Conservation (phyloP, 1,140 invertebrate genomes). For the Amphibalanus amphitrite region DNA sequence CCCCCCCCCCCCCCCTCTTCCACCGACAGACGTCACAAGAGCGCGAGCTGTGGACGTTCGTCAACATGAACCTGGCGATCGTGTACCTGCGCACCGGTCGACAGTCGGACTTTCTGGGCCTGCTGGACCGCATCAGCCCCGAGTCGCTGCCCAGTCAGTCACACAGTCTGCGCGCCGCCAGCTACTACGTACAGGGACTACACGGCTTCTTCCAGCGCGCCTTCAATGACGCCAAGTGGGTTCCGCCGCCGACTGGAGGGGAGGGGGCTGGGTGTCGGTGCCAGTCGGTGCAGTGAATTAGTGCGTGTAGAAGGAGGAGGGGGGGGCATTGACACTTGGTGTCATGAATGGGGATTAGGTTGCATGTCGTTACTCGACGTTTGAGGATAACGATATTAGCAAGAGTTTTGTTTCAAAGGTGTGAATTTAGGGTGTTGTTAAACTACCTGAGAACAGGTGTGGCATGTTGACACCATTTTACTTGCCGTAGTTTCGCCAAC, state of each 20-base stretch:
- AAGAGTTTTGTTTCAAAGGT: too few relatives aligned
- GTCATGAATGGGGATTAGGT: too few relatives aligned
- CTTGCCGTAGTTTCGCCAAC: too few relatives aligned
- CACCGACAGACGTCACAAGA: constrained; percentile 57
- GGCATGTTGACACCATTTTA: too few relatives aligned
- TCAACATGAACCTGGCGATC: constrained; percentile 87
- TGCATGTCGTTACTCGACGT: too few relatives aligned
- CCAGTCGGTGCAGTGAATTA: neutral
- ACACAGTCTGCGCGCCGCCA: constrained; percentile 73
- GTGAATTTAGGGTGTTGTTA: too few relatives aligned
- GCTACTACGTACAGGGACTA: constrained; percentile 87
- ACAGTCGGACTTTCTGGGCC: constrained; percentile 61
- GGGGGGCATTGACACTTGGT: neutral
- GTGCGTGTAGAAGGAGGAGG: neutral
- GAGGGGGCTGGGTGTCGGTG: neutral
- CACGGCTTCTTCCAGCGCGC: constrained; percentile 90
- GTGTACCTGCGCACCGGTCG: constrained; percentile 58
- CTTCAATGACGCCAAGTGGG: constrained; percentile 93
- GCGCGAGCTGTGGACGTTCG: constrained; percentile 79
- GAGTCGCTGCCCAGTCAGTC: constrained; percentile 64
- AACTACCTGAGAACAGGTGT: too few relatives aligned
- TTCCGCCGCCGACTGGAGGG: constrained; percentile 16
- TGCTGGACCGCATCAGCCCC: constrained; percentile 76
- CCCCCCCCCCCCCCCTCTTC: constrained; percentile 12
- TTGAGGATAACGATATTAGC: too few relatives aligned